phyloP scores from a whole-genome alignment of 2,888 invertebrate species.

The Mimumesa dahlbomi region DNA sequence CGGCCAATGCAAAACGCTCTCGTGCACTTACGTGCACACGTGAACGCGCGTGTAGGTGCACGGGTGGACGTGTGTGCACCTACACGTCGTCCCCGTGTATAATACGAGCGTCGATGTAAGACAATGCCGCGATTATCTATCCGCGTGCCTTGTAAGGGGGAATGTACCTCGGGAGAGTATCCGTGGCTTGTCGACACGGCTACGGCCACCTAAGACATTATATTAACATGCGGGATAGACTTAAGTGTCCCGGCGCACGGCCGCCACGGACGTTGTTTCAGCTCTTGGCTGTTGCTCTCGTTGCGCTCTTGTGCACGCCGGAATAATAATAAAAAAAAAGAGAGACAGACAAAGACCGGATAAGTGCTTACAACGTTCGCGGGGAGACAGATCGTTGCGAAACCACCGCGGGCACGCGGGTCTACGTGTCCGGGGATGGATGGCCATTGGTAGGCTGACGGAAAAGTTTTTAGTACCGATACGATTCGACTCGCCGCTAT shows the following conservation, averaged over 20 bases:
- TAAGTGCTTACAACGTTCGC: not conserved
- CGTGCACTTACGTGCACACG: slow-evolving; percentile 25
- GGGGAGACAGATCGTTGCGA: slow-evolving; percentile 10
- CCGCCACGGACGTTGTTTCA: slow-evolving; percentile 30
- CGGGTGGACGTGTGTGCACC: slow-evolving; percentile 11
- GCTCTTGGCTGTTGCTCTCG: slow-evolving; percentile 16
- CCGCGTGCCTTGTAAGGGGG: slow-evolving; percentile 68
- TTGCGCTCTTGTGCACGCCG: not conserved
- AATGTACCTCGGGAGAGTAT: slow-evolving; percentile 49
- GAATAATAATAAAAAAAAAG: slow-evolving; percentile 5
- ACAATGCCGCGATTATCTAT: slow-evolving; percentile 77
- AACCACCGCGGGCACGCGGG: not conserved
- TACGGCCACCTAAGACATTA: slow-evolving; percentile 68
- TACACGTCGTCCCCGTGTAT: slow-evolving; percentile 39
- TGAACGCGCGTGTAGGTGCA: not conserved
- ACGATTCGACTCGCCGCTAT: no score
- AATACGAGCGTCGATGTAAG: slow-evolving; percentile 69
- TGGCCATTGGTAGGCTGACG: no score
- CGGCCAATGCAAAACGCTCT: slow-evolving; percentile 49
- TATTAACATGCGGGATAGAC: slow-evolving; percentile 60
- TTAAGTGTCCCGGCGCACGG: slow-evolving; percentile 41
- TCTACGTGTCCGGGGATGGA: no score
- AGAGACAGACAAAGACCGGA: not conserved
- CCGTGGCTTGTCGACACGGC: slow-evolving; percentile 63
- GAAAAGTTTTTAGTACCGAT: no score